Conservation (phyloP, 2,797 vertebrate species). For the Myiotriccus ornatus region DNA sequence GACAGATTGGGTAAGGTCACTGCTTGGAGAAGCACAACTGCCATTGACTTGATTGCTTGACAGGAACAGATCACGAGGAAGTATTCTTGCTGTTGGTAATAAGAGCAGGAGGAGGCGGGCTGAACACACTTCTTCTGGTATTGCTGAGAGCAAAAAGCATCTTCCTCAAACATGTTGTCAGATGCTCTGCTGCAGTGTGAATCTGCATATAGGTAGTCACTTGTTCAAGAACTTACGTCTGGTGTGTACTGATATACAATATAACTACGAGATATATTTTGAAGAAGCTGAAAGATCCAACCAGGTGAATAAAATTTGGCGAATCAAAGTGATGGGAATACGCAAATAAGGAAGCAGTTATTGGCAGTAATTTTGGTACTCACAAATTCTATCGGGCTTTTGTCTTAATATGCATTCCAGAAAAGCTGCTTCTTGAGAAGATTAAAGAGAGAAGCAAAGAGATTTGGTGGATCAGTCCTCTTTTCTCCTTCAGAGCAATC, state of each 20-base stretch:
- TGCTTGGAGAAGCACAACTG: not conserved
- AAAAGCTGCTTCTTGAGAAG: not conserved
- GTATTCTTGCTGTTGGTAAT: not conserved
- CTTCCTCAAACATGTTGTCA: not conserved
- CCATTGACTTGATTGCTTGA: not conserved
- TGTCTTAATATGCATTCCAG: not conserved
- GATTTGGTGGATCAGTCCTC: not conserved
- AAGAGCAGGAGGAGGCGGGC: not conserved
- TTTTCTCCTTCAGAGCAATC: not conserved
- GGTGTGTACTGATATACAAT: not conserved
- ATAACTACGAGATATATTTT: not conserved
- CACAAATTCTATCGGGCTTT: not conserved
- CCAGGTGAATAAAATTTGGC: not conserved
- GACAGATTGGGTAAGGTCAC: not conserved
- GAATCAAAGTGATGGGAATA: not conserved
- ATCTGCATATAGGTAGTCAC: not conserved
- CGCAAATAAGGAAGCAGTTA: not conserved
- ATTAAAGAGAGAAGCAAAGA: not conserved
- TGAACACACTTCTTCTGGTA: not conserved
- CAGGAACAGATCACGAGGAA: not conserved
- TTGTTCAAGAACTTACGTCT: not conserved
- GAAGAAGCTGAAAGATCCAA: not conserved
- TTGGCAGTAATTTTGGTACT: slow-evolving; percentile 10
- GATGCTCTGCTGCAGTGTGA: not conserved
- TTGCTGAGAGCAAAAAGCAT: not conserved